These are phyloP conservation scores for Drosophila kanapiae DNA, from an alignment of 1,140 invertebrate species.

Conservation along the genomic window DNA sequence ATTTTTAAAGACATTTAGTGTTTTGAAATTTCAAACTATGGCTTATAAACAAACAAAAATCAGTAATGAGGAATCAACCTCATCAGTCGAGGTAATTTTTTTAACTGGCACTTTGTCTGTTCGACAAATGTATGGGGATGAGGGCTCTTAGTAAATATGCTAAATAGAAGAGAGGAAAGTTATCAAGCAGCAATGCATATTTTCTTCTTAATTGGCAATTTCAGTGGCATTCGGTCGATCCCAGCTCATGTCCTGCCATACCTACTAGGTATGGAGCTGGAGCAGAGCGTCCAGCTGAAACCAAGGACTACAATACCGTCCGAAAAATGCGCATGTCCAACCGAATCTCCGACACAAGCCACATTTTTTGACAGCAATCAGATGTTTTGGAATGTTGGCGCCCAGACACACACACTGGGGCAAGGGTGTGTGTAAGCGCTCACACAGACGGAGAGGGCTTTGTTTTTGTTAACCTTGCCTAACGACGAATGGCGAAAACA, in stretches of 20 bases:
- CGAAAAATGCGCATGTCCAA: constrained; percentile 64
- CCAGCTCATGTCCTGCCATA: constrained; percentile 5
- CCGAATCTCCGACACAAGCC: constrained; percentile 34
- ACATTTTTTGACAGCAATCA: constrained; percentile 74
- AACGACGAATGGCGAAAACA: constrained; percentile 71
- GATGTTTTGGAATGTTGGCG: constrained; percentile 78
- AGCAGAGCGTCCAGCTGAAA: constrained; percentile 13
- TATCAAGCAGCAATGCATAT: too few relatives aligned
- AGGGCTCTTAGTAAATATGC: too few relatives aligned
- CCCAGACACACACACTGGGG: constrained; percentile 34
- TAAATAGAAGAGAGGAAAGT: too few relatives aligned
- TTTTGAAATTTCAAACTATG: too few relatives aligned
- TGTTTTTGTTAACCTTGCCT: constrained; percentile 79
- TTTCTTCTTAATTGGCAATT: background rate
- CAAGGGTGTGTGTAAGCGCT: background rate
- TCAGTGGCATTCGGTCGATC: background rate
- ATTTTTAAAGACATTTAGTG: too few relatives aligned
- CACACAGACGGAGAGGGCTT: constrained; percentile 38
- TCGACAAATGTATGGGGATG: background rate
- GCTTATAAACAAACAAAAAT: too few relatives aligned
- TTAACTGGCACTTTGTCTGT: too few relatives aligned
- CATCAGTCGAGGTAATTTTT: background rate
- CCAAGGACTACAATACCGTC: constrained; percentile 15
- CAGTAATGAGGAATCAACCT: too few relatives aligned
- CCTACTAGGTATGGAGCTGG: constrained; percentile 18